Conservation (phyloP, 1,140 invertebrate species). For the Asbolus verrucosus region DNA sequence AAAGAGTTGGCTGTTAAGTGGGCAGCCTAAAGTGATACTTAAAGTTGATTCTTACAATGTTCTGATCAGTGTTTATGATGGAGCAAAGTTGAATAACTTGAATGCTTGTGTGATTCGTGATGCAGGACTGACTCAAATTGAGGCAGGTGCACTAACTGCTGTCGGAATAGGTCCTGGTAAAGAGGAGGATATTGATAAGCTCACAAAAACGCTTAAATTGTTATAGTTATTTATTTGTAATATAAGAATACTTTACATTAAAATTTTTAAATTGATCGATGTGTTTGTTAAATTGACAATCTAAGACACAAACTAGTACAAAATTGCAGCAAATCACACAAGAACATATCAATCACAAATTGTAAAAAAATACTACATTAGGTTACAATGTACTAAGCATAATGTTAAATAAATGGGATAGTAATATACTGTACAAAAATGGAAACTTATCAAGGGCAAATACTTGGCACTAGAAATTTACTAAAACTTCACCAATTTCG, state of each 20-base stretch:
- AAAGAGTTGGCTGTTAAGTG: slow-evolving; percentile 73
- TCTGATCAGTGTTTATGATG: slow-evolving; percentile 67
- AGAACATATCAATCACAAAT: not conserved
- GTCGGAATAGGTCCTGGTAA: slow-evolving; percentile 82
- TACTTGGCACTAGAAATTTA: slow-evolving; percentile 21
- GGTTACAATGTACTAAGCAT: not conserved
- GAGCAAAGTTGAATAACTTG: slow-evolving; percentile 72
- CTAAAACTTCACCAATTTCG: too few relatives aligned
- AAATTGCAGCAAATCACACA: slow-evolving; percentile 10
- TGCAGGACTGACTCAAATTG: slow-evolving; percentile 83
- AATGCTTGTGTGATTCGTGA: slow-evolving; percentile 76
- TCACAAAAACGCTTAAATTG: slow-evolving; percentile 77
- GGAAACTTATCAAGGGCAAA: not conserved
- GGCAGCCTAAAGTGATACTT: slow-evolving; percentile 83
- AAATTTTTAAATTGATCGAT: slow-evolving; percentile 53
- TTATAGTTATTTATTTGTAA: slow-evolving; percentile 55
- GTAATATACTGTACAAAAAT: not conserved
- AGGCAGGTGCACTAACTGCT: slow-evolving; percentile 76
- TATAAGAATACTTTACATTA: slow-evolving; percentile 54
- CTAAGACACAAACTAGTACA: not conserved
- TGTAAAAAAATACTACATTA: not conserved
- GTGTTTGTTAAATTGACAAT: slow-evolving; percentile 54
- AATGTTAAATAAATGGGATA: not conserved
- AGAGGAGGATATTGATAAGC: slow-evolving; percentile 72
- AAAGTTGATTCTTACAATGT: slow-evolving; percentile 68